Base-by-base conservation (phyloP, 2,113 vertebrate species). In the Delphinus delphis region DNA sequence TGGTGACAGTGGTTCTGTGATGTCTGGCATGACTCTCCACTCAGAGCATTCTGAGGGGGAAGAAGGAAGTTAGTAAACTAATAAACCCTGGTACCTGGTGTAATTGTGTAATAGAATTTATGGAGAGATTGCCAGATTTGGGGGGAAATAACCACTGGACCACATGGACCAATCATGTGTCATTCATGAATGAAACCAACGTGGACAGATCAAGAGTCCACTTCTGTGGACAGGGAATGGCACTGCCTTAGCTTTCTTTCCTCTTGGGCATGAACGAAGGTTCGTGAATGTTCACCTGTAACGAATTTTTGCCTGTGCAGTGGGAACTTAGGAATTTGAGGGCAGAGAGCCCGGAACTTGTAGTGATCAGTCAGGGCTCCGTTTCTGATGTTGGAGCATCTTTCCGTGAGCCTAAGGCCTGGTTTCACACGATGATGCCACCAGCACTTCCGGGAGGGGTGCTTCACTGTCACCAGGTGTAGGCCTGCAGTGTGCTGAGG, bases 1-100 rank as follows among this genome's bases (percentile, higher is more conserved):
- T 10, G 20, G 10, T 9, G 33, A 17, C 14, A 2, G 36, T 77
- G 65, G 41, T 62, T 65, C 15, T 74, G 5, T 91, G 17, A 53
- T 0, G 2, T 2, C 68, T 82, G 55, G 36, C 0, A 0, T 55
- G 58, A 36, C 58, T 70, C 44, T 87, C 17, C 8, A 63, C 14
- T 28, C n/a, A 6, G 18, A 87, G 33, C 33, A 25, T 79, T 50
- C 68, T 2, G 28, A 67, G 31, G 81, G 31, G 31, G 18, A 80
- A 47, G 55, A 25, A 67, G 73, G 67, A 62, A 82, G 33, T 71
- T 81, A 28, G 4, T 63, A 38, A n/a, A 6, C n/a, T 62, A 41
- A 21, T 14, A 20, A 26, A 38, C 23, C n/a, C 26, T 65, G 74
- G 28, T 60, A 73, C 31, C 17, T 67, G 4, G 36, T 28, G 15